Conservation (phyloP, 2,797 vertebrate species). For the Centropyge bicolor region DNA sequence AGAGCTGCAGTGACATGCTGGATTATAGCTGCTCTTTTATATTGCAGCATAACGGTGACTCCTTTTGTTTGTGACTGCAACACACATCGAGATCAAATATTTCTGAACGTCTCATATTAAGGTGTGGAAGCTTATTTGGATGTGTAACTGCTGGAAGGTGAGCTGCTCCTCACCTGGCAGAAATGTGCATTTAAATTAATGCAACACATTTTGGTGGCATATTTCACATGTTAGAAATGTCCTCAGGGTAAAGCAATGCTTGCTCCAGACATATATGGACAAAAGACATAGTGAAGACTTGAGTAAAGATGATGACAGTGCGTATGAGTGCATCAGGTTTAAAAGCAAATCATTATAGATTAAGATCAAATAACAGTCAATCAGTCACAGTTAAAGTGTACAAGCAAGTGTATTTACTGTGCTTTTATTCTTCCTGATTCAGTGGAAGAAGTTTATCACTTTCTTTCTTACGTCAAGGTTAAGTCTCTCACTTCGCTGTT, state of each 20-base stretch:
- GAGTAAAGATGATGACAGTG: background rate
- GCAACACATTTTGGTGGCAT: background rate
- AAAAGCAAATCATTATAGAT: background rate
- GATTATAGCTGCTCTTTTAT: background rate
- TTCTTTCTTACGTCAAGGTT: background rate
- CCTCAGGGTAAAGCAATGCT: background rate
- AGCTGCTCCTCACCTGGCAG: background rate
- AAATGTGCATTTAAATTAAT: background rate
- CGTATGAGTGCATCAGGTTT: background rate
- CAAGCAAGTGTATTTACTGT: background rate
- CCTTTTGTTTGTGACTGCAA: background rate
- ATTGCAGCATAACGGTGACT: constrained; percentile 24
- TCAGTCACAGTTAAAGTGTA: background rate
- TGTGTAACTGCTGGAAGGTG: background rate
- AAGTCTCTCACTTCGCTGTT: background rate
- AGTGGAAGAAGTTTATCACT: background rate
- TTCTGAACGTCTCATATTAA: background rate
- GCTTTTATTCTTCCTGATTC: too few species aligned
- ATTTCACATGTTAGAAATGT: background rate
- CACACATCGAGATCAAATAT: background rate
- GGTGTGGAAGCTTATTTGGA: background rate
- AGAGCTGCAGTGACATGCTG: constrained; percentile 40
- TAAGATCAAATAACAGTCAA: background rate
- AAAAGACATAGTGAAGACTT: background rate
- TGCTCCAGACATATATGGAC: background rate